Base-by-base conservation (phyloP, 2,113 vertebrate genomes). In the Coturnix japonica region DNA sequence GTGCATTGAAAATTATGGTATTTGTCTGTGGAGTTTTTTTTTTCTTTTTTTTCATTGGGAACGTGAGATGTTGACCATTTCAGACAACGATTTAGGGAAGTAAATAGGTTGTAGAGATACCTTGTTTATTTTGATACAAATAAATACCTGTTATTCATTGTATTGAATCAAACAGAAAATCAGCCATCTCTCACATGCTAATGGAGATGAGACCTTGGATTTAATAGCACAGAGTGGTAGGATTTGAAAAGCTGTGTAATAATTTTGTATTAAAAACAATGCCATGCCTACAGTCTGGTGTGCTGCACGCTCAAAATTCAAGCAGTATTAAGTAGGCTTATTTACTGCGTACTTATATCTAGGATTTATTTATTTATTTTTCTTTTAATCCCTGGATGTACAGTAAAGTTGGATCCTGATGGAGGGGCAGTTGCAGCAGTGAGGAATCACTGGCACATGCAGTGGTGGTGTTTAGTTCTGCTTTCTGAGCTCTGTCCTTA, bases 171-270 rank as follows among this genome's bases (percentile, higher is more conserved):
- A 87, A 84, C 30, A 49, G 33, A 44, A 84, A 89, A 87, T 76
- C 26, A 91, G 26, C n/a, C 23, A 41, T 18, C 33, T 83, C 14
- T 75, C 9, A 91, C 65, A 75, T 41, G 46, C 49, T 75, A 15
- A 54, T 79, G 37, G 75, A 85, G 67, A 81, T 33, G n/a, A 75
- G 57, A 91, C 33, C 47, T 9, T 37, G 11, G 78, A 47, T 81
- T 86, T 92, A 84, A 71, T 28, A 79, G 59, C 71, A 82, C 8
- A 91, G 64, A 85, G 85, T 66, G 28, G 65, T 66, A 73, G 59
- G 17, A 53, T 91, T 94, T 91, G 78, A 63, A 85, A 90, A 87
- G 49, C 77, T 23, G 41, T 79, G 51, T 54, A 30, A 64, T 87
- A 56, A 77, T 77, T 81, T 83, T 83, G 39, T 64, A 60, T 83